These are phyloP conservation scores for Eupithecia exiguata DNA, from an alignment of 2,888 invertebrate species.

Conservation along the genomic window DNA sequence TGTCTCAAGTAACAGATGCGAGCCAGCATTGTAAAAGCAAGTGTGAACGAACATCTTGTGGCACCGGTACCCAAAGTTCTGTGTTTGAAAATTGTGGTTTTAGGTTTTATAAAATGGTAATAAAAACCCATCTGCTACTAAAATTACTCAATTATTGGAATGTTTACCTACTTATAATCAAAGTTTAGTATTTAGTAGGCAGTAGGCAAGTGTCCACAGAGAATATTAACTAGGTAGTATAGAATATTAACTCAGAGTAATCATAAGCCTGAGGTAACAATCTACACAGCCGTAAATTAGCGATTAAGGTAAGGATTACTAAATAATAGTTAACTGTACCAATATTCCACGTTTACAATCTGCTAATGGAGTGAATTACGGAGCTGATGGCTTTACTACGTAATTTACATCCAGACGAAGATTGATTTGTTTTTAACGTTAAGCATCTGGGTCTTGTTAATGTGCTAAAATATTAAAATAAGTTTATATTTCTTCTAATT, in stretches of 20 bases:
- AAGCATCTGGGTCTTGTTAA: conserved; percentile 15
- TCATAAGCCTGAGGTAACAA: background rate
- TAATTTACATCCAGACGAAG: conserved; percentile 24
- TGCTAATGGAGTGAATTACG: conserved; percentile 15
- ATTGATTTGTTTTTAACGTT: conserved; percentile 13
- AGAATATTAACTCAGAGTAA: background rate
- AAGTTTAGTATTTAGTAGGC: background rate
- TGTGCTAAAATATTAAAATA: background rate
- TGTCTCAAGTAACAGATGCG: background rate
- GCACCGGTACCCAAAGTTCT: no score
- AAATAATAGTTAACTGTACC: background rate
- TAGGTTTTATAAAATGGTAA: background rate
- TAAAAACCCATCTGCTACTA: background rate
- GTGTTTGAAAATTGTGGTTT: background rate
- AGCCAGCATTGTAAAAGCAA: no score
- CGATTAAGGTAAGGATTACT: background rate
- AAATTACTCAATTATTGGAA: background rate
- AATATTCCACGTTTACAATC: background rate
- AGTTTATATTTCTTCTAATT: background rate
- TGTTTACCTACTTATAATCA: background rate
- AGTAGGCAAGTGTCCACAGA: background rate
- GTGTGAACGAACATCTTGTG: no score
- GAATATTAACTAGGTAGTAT: background rate
- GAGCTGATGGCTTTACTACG: conserved; percentile 12
- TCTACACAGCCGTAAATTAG: background rate